Evolutionary conservation across 2,113 vertebrate genomes (phyloP).

Genomic region (Hemichromis elongatus): DNA sequence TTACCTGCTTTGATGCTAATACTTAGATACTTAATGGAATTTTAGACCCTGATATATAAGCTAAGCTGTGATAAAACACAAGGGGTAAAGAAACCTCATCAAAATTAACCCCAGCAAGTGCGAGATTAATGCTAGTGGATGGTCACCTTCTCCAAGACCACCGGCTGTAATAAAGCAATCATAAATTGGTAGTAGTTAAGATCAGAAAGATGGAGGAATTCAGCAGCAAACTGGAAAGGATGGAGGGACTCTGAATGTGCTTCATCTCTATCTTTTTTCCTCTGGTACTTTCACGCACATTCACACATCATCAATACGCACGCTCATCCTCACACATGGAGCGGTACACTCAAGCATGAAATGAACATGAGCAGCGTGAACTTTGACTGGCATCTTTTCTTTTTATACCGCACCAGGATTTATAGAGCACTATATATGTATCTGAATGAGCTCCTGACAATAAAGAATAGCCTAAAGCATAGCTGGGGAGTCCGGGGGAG

Average conservation of each 20-base stretch:
- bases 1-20: neutral
- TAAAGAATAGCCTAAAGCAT: constrained; percentile 54
- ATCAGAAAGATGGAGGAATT: constrained; percentile 59
- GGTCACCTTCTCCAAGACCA: constrained; percentile 51
- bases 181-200: constrained; percentile 67
- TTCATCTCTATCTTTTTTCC: constrained; percentile 43
- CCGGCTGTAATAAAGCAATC: constrained; percentile 53
- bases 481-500: constrained; percentile 4
- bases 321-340: constrained; percentile 31
- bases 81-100: neutral
- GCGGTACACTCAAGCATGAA: constrained; percentile 70
- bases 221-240: constrained; percentile 52
- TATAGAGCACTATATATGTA: constrained; percentile 60
- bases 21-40: neutral
- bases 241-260: constrained; percentile 42
- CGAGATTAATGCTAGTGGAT: neutral
- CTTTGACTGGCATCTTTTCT: constrained; percentile 72
- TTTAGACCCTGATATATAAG: neutral
- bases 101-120: neutral
- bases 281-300: constrained; percentile 49
- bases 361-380: constrained; percentile 71
- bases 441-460: constrained; percentile 48
- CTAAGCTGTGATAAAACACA: neutral
- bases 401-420: constrained; percentile 51
- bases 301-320: constrained; percentile 55